These are phyloP conservation scores for Erebia aethiops DNA, from an alignment of 2,888 invertebrate species.

Conservation along the genomic window DNA sequence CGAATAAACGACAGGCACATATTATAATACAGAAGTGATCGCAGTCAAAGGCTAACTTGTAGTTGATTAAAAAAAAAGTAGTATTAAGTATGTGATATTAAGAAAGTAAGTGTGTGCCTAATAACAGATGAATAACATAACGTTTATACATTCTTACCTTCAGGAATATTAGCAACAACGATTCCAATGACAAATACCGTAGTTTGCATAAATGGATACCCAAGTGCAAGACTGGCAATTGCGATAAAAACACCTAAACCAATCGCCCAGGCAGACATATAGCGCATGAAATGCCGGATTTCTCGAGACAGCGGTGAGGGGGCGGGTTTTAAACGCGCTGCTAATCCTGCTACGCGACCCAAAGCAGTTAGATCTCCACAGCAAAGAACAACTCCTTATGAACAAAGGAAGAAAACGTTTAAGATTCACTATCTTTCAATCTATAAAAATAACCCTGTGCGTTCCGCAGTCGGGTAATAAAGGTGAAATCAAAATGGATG, in stretches of 20 bases:
- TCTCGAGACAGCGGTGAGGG: conserved; percentile 98
- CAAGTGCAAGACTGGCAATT: conserved; percentile 94
- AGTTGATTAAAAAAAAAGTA: too few species aligned
- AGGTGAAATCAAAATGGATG: neutral
- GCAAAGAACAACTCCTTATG: conserved; percentile 88
- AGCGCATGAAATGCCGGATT: conserved; percentile 97
- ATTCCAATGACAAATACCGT: conserved; percentile 98
- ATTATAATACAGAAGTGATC: too few species aligned
- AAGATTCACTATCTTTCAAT: neutral
- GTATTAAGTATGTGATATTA: too few species aligned
- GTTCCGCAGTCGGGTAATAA: too few species aligned
- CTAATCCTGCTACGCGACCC: conserved; percentile 96
- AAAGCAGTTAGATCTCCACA: conserved; percentile 92
- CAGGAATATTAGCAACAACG: conserved; percentile 99
- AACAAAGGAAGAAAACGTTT: conserved; percentile 8
- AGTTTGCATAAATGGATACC: conserved; percentile 98
- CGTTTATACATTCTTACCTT: conserved; percentile 78
- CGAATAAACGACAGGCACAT: neutral
- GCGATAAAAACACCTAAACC: conserved; percentile 97
- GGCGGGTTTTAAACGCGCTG: conserved; percentile 94
- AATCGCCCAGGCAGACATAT: conserved; percentile 96
- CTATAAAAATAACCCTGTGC: too few species aligned
- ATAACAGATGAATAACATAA: too few species aligned
- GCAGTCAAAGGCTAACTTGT: too few species aligned
- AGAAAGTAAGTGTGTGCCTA: too few species aligned